phyloP scores from a whole-genome alignment of 2,888 invertebrate genomes.

The Alsophila aescularia region DNA sequence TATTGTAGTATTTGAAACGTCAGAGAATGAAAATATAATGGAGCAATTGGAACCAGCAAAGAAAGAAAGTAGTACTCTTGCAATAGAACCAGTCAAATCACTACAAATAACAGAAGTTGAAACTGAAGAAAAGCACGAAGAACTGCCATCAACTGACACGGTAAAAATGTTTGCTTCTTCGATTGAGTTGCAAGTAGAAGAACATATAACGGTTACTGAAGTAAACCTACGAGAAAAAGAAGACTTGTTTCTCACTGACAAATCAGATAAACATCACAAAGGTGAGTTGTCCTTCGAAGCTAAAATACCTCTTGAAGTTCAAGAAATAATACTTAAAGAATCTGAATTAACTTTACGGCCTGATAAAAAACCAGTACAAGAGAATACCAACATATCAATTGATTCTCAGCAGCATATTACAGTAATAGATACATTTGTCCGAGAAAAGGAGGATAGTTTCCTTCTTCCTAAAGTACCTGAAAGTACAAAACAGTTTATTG shows the following conservation, averaged over 20 bases:
- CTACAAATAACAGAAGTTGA: conserved; percentile 75
- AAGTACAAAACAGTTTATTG: conserved; percentile 48
- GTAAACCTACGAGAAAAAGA: conserved; percentile 77
- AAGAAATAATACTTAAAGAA: conserved; percentile 56
- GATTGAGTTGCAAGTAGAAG: conserved; percentile 54
- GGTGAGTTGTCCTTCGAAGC: conserved; percentile 48
- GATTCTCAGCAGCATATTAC: conserved; percentile 62
- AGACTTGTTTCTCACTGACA: conserved; percentile 41
- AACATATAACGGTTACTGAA: conserved; percentile 82
- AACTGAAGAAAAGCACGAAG: conserved; percentile 66
- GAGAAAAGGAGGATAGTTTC: conserved; percentile 60
- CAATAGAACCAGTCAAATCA: conserved; percentile 51
- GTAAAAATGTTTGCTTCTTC: conserved; percentile 39
- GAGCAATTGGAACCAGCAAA: conserved; percentile 33
- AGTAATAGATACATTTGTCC: conserved; percentile 53
- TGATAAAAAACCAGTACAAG: conserved; percentile 42
- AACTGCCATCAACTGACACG: conserved; percentile 40
- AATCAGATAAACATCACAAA: conserved; percentile 35
- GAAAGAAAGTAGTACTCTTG: conserved; percentile 45
- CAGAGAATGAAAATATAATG: conserved; percentile 54
- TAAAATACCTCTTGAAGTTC: conserved; percentile 56
- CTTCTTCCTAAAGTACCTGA: conserved; percentile 35
- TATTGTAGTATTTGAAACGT: conserved; percentile 50
- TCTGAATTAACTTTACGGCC: conserved; percentile 43
- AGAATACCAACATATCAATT: conserved; percentile 44